phyloP scores from a whole-genome alignment of 2,888 invertebrate species.

The Gibbula magus region DNA sequence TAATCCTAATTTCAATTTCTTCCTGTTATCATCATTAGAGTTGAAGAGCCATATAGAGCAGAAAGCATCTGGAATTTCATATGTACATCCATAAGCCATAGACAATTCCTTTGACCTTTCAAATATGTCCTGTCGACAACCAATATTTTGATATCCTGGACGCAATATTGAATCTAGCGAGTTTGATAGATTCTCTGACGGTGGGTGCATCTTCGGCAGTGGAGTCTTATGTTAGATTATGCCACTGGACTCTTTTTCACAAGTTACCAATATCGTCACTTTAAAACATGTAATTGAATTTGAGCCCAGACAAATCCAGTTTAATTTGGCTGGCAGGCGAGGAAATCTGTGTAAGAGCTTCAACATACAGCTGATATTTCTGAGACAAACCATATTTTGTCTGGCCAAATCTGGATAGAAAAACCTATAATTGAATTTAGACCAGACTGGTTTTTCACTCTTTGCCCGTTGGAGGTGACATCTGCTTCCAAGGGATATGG shows the following conservation, averaged over 20 bases:
- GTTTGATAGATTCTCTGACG: neutral
- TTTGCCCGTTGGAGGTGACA: neutral
- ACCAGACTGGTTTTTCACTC: conserved; percentile 8
- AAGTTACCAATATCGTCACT: conserved; percentile 8
- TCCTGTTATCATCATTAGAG: neutral
- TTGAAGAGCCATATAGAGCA: neutral
- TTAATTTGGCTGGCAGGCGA: conserved; percentile 13
- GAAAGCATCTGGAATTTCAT: conserved; percentile 3
- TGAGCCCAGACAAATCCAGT: conserved; percentile 13
- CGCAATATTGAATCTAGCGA: neutral
- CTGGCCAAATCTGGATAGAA: conserved; percentile 8
- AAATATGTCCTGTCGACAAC: conserved; percentile 1
- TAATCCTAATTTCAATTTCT: conserved; percentile 8
- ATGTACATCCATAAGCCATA: neutral
- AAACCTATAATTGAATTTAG: conserved; percentile 13
- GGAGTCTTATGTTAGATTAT: conserved; percentile 3
- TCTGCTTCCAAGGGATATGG: conserved; percentile 7
- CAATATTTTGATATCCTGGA: conserved; percentile 10
- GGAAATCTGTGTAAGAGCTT: conserved; percentile 8
- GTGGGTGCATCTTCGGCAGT: neutral
- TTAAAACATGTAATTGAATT: conserved; percentile 15
- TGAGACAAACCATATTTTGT: conserved; percentile 15
- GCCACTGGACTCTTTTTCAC: neutral
- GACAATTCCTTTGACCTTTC: neutral
- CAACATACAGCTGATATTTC: conserved; percentile 13